Evolutionary conservation across 2,113 vertebrate species (phyloP).

Genomic region (Ranitomeya variabilis): DNA sequence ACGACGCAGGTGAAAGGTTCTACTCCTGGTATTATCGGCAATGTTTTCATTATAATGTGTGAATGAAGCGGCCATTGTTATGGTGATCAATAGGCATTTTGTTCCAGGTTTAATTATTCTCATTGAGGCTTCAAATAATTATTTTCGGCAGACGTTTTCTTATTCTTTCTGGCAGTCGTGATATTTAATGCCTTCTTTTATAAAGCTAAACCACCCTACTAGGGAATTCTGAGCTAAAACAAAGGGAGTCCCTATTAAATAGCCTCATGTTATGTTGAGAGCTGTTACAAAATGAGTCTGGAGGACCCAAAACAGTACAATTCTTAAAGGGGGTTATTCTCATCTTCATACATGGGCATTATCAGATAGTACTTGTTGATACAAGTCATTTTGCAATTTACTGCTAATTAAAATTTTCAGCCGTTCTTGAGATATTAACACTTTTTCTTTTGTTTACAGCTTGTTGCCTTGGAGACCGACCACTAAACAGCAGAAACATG

Average conservation of each 20-base stretch:
- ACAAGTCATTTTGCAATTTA: too few species aligned
- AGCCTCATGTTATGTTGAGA: neutral
- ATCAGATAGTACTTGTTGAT: too few species aligned
- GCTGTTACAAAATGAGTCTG: neutral
- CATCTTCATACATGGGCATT: too few species aligned
- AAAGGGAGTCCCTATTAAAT: neutral
- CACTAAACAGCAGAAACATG: too few species aligned
- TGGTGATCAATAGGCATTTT: conserved; percentile 12
- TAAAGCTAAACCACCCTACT: neutral
- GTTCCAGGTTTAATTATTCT: conserved; percentile 1
- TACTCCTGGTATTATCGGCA: neutral
- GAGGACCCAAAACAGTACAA: neutral
- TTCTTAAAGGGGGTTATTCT: neutral
- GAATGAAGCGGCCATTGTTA: neutral
- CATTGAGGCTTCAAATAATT: neutral
- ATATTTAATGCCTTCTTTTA: neutral
- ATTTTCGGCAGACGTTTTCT: neutral
- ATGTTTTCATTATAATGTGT: neutral
- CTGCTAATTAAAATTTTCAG: too few species aligned
- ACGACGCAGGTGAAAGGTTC: neutral
- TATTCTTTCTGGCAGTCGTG: neutral
- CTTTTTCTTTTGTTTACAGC: too few species aligned
- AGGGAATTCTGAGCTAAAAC: neutral
- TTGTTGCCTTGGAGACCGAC: too few species aligned
- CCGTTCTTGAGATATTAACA: too few species aligned